phyloP scores from a whole-genome alignment of 2,113 vertebrate species.

The Sylvietta virens region DNA sequence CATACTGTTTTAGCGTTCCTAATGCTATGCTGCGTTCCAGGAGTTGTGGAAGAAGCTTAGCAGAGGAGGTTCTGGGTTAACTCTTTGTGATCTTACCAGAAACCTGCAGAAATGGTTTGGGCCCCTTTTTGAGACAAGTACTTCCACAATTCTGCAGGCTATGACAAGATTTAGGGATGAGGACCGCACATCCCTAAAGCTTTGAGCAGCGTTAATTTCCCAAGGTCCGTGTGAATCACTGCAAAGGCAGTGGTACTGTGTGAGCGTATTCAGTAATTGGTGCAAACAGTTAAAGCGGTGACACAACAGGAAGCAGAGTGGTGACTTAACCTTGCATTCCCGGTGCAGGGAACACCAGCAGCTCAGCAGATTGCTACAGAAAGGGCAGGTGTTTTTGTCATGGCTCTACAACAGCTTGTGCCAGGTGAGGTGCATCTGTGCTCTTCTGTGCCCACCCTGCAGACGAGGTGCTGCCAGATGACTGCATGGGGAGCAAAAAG shows the following conservation, averaged over 20 bases:
- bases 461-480: not conserved
- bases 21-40: not conserved
- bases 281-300: not conserved
- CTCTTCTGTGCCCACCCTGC: not conserved
- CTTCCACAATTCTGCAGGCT: not conserved
- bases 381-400: not conserved
- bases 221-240: not conserved
- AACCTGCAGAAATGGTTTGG: not conserved
- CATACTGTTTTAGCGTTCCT: not conserved
- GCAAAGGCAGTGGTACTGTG: not conserved
- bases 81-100: not conserved
- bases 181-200: not conserved
- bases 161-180: not conserved
- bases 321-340: not conserved
- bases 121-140: not conserved
- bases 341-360: not conserved
- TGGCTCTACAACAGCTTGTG: not conserved
- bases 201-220: not conserved
- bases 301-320: constrained; percentile 29
- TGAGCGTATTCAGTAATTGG: not conserved
- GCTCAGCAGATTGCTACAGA: not conserved
- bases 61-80: not conserved
- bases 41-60: not conserved
- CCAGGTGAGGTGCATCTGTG: not conserved
- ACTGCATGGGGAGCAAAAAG: not conserved